Evolutionary conservation across 2,113 vertebrate species (phyloP).

Genomic region (Cyanoderma ruficeps): DNA sequence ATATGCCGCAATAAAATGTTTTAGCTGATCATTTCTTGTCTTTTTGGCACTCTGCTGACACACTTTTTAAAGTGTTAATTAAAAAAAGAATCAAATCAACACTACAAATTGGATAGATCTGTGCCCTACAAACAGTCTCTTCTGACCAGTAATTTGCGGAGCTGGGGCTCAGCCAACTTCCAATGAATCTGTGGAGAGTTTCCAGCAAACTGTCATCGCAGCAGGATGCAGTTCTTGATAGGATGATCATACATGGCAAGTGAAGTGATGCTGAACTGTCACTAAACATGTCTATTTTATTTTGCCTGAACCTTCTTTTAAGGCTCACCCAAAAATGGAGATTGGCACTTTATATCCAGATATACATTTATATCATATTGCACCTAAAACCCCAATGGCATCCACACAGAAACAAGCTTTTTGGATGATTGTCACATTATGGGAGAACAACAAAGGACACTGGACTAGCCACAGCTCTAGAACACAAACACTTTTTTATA

Average conservation of each 20-base stretch:
- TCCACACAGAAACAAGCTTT: neutral
- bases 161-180: conserved; percentile 48
- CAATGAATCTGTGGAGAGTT: conserved; percentile 39
- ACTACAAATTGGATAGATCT: conserved; percentile 36
- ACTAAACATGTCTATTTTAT: neutral
- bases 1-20: conserved; percentile 30
- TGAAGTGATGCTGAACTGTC: conserved; percentile 16
- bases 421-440: neutral
- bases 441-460: neutral
- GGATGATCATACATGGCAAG: conserved; percentile 35
- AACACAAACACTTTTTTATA: neutral
- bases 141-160: conserved; percentile 54
- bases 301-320: neutral
- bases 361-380: neutral
- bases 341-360: neutral
- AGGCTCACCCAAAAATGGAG: neutral
- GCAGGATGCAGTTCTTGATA: conserved; percentile 16
- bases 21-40: conserved; percentile 34
- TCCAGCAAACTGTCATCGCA: conserved; percentile 42
- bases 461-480: neutral
- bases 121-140: conserved; percentile 48
- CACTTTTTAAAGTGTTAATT: conserved; percentile 53
- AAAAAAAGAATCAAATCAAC: conserved; percentile 52
- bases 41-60: conserved; percentile 39
- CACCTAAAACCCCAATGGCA: neutral